phyloP scores from a whole-genome alignment of 2,888 invertebrate genomes.

The Lasioglossum oenotherae region DNA sequence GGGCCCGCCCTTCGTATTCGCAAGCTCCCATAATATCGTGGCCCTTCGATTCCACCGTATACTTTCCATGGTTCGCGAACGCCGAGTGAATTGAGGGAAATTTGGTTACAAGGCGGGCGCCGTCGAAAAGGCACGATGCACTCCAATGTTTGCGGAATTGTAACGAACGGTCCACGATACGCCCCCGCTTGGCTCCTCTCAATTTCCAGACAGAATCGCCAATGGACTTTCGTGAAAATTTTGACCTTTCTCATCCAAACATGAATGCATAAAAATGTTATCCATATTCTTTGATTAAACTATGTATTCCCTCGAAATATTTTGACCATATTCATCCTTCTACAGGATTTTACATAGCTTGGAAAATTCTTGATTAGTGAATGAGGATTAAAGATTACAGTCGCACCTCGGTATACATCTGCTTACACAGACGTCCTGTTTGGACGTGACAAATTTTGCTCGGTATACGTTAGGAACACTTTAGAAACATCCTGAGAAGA shows the following conservation, averaged over 20 bases:
- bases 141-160: slow-evolving; percentile 43
- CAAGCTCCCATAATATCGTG: not conserved
- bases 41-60: slow-evolving; percentile 29
- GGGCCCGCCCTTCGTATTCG: not conserved
- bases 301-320: not conserved
- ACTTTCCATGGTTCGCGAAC: slow-evolving; percentile 38
- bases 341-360: not conserved
- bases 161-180: slow-evolving; percentile 7
- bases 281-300: not conserved
- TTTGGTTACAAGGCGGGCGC: slow-evolving; percentile 30
- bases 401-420: too few species aligned
- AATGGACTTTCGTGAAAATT: not conserved
- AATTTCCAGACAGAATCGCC: not conserved
- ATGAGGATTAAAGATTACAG: not conserved
- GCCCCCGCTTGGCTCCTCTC: not conserved
- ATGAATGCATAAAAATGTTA: not conserved
- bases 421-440: too few species aligned
- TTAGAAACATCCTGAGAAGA: too few species aligned
- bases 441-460: too few species aligned
- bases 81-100: slow-evolving; percentile 32
- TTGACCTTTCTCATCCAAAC: not conserved
- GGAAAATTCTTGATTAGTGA: not conserved
- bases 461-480: too few species aligned
- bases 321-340: not conserved
- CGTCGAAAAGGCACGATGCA: slow-evolving; percentile 32